phyloP scores from a whole-genome alignment of 1,140 invertebrate species.

The Cydia amplana region DNA sequence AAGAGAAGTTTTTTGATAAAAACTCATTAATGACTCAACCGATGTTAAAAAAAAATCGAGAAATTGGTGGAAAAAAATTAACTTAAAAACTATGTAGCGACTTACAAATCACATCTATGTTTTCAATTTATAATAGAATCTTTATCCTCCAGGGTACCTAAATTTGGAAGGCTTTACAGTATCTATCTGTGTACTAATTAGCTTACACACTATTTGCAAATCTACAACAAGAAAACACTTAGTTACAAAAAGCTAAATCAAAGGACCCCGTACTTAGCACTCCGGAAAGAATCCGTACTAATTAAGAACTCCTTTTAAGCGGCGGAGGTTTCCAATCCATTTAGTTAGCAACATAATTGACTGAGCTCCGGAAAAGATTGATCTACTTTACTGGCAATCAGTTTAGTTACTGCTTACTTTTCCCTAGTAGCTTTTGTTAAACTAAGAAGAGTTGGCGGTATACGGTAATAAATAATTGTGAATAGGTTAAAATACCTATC shows the following conservation, averaged over 20 bases:
- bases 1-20: no score
- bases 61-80: no score
- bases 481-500: neutral
- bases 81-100: no score
- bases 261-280: slow-evolving; percentile 12
- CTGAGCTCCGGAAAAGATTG: slow-evolving; percentile 20
- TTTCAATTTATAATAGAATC: no score
- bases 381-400: neutral
- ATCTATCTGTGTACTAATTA: neutral
- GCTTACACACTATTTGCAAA: neutral
- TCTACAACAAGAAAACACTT: no score
- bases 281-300: slow-evolving; percentile 27
- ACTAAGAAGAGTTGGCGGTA: neutral
- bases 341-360: slow-evolving; percentile 29
- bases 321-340: slow-evolving; percentile 29
- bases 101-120: no score
- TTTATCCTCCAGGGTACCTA: no score
- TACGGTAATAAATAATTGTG: neutral
- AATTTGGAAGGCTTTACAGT: no score
- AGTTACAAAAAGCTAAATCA: neutral
- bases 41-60: no score
- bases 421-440: neutral
- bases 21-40: no score
- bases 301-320: slow-evolving; percentile 29
- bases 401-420: slow-evolving; percentile 21